These are phyloP conservation scores for Lasaia peninsularis DNA, from an alignment of 1,140 invertebrate genomes.

Conservation along the genomic window DNA sequence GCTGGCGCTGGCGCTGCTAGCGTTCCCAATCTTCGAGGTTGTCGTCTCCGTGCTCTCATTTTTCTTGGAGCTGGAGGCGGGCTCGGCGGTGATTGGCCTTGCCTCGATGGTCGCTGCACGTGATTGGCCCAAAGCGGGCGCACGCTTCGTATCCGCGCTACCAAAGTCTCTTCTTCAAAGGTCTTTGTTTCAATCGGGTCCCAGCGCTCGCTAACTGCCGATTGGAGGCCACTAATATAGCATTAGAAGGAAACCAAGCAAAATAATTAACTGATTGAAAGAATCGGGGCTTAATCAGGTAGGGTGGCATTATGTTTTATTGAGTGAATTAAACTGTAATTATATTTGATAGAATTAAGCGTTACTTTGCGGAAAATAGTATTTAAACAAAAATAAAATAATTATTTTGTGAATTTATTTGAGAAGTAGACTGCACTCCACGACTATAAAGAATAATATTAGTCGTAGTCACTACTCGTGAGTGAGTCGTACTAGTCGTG, in stretches of 20 bases:
- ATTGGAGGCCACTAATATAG: conserved; percentile 56
- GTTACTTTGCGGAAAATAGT: no score
- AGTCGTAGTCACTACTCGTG: no score
- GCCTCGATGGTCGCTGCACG: conserved; percentile 13
- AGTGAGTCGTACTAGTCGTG: no score
- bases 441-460: no score
- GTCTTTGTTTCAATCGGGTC: conserved; percentile 44
- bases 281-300: no score
- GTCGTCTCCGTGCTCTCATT: conserved; percentile 56
- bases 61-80: conserved; percentile 49
- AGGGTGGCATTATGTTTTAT: no score
- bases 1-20: conserved; percentile 44
- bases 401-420: no score
- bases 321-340: no score
- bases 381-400: no score
- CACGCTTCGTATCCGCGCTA: conserved; percentile 51
- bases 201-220: conserved; percentile 73
- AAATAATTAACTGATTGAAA: no score
- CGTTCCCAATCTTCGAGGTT: conserved; percentile 44
- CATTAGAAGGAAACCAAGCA: neutral
- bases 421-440: no score
- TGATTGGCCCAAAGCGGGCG: conserved; percentile 42
- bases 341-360: no score
- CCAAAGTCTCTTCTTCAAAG: conserved; percentile 50
- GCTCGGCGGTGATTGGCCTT: conserved; percentile 30